A percentile compares a stretch with the other conserved stretches of the same genome.
Conservation (phyloP, 2,113 vertebrate genomes). For the Oxygymnocypris stewartii region DNA sequence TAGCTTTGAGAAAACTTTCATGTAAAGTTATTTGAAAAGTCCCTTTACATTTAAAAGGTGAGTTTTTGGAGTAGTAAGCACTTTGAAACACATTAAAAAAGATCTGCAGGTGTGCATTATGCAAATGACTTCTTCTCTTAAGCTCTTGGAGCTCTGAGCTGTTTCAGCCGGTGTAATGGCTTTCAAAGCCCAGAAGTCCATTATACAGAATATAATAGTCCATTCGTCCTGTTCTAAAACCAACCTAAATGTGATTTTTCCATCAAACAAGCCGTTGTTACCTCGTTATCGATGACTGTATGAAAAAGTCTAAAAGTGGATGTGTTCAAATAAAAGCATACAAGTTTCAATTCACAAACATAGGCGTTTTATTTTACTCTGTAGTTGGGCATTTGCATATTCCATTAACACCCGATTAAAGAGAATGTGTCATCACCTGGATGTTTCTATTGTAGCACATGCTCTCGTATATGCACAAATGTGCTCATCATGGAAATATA, state of each 20-base stretch:
- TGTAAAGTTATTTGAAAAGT: not conserved
- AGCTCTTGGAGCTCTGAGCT: conserved; percentile 19
- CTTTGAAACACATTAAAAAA: conserved; percentile 48
- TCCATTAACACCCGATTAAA: not conserved
- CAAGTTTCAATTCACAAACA: not conserved
- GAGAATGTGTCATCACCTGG: not conserved
- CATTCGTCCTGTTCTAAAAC: conserved; percentile 33
- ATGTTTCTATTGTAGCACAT: not conserved
- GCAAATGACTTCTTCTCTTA: conserved; percentile 36
- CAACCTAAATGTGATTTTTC: conserved; percentile 33
- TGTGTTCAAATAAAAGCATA: conserved; percentile 11
- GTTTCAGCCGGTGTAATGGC: conserved; percentile 18
- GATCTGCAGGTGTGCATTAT: conserved; percentile 55
- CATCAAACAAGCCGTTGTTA: not conserved
- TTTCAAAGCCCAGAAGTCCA: conserved; percentile 44
- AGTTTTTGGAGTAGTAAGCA: conserved; percentile 37
- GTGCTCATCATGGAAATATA: not conserved
- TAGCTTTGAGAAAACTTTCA: not conserved
- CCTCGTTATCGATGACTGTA: conserved; percentile 7
- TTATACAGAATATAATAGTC: conserved; percentile 47
- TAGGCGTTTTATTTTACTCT: conserved; percentile 1
- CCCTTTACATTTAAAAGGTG: conserved; percentile 16
- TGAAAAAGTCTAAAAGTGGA: not conserved
- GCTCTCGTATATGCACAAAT: not conserved
- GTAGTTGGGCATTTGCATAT: not conserved